These are phyloP conservation scores for Excalfactoria chinensis DNA, from an alignment of 2,113 vertebrate genomes.

Conservation along the genomic window DNA sequence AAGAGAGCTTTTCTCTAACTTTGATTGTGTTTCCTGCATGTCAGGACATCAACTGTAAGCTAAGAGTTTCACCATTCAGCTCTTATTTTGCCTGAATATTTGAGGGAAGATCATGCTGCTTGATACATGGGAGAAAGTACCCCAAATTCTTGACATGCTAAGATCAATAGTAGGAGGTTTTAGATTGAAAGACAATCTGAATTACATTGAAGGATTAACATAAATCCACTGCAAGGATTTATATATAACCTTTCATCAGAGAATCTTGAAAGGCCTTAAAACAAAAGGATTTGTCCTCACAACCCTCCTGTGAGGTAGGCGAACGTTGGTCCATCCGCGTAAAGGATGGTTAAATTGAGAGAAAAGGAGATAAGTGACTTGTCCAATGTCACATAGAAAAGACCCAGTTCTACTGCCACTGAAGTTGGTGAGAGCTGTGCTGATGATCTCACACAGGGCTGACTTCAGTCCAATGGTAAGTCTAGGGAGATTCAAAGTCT, in stretches of 20 bases:
- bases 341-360: not conserved
- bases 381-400: not conserved
- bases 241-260: not conserved
- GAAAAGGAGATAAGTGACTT: not conserved
- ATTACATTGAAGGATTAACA: constrained; percentile 3
- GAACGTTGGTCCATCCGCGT: not conserved
- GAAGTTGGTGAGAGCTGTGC: not conserved
- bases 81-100: not conserved
- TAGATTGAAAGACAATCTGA: not conserved
- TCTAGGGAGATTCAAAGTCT: not conserved
- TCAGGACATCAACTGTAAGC: not conserved
- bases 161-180: not conserved
- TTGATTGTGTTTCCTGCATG: not conserved
- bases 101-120: not conserved
- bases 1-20: not conserved
- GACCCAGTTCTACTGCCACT: accelerated
- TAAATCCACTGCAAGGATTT: not conserved
- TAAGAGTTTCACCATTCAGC: not conserved
- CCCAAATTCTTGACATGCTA: not conserved
- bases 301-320: not conserved
- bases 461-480: not conserved
- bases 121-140: not conserved
- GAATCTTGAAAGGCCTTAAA: not conserved
- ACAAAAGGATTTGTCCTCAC: not conserved
- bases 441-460: not conserved